Evolutionary conservation across 2,888 invertebrate species (phyloP), one percentile per base, ranked within the genome.

Genomic region (Eugnorisma glareosa): DNA sequence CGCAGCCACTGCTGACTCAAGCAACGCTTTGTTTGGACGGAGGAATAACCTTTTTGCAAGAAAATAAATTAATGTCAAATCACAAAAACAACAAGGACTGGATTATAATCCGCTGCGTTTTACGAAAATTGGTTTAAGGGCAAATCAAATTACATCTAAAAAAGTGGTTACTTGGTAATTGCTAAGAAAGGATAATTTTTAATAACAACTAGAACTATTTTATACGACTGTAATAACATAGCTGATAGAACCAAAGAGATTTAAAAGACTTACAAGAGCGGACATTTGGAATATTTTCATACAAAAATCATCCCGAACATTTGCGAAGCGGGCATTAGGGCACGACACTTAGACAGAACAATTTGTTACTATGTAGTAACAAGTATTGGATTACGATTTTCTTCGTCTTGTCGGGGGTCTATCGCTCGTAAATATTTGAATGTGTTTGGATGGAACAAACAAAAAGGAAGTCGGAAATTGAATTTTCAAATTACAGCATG

Each of bases 1-100:
- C 93, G 93, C 92, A 93, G 93, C 91, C 91, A 89, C 89, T 90
- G 93, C 94, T 96, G 96, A 96, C 93, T 96, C 96, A 96, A 92
- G 81, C 91, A 69, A 86, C 86, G 95, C 96, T 96, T 96, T 96
- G 96, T 96, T 94, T 94, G 93, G 85, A 88, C 86, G 89, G 90
- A 92, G 92, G 91, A 93, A 93, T 94, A 94, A 94, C 93, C 94
- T 92, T 93, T 92, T 92, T 92, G 90, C 88, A 92, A 90, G 90
- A 91, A 94, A 94, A 95, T 94, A 94, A 94, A 94, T 94, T 93
- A 90, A 91, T 93, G 93, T 93, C 93, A 93, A 92, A 93, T 92
- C 87, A 83, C 88, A 89, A 86, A 89, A 90, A 87, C 87, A 85
- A 84, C 78, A 81, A 79, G 67, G 82, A 77, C 79, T 61, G 84